Conservation (phyloP, 2,113 vertebrate genomes). For the Anguilla japonica region DNA sequence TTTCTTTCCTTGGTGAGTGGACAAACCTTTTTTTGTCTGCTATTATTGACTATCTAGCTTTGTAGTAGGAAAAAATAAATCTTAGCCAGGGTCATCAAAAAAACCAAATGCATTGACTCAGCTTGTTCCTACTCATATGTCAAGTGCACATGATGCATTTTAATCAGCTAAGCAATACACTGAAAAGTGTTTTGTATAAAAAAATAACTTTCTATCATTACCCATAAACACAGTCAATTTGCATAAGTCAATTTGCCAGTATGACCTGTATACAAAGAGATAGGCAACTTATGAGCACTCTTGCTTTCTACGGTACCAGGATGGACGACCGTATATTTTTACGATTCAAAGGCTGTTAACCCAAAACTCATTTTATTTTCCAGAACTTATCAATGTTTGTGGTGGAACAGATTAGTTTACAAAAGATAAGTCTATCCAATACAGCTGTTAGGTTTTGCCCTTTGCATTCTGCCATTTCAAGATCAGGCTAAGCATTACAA, state of each 20-base stretch:
- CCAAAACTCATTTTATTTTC: neutral
- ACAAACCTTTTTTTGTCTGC: too few relatives aligned
- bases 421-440: slow-evolving; percentile 11
- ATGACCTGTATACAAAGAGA: too few relatives aligned
- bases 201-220: too few relatives aligned
- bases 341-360: neutral
- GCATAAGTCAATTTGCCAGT: too few relatives aligned
- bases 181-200: too few relatives aligned
- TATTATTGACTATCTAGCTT: neutral
- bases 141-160: neutral
- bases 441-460: slow-evolving; percentile 10
- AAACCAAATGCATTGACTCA: too few relatives aligned
- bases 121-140: neutral
- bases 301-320: neutral
- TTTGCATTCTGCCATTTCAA: slow-evolving; percentile 22
- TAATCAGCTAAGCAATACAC: neutral
- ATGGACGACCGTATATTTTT: neutral
- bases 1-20: neutral
- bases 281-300: neutral
- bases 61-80: neutral
- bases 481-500: slow-evolving; percentile 38
- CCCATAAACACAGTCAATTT: too few relatives aligned
- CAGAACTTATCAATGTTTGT: neutral
- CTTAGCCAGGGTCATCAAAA: too few relatives aligned
- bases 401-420: neutral